Evolutionary conservation across 2,888 invertebrate species (phyloP).

Genomic region (Seladonia tumulorum): DNA sequence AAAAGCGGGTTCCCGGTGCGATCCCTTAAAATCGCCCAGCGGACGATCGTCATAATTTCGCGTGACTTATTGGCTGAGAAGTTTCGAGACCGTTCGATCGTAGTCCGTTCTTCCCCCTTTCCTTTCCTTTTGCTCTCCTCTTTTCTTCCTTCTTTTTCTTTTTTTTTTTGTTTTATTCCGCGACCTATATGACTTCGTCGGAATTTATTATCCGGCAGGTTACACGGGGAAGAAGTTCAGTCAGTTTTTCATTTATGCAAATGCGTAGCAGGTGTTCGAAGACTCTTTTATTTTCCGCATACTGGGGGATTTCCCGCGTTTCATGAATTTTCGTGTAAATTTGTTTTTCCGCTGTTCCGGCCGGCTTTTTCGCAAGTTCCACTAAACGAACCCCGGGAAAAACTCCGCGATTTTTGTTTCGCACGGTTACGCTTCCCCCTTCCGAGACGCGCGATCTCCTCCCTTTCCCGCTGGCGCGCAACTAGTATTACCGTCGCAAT

Average conservation of each 20-base stretch:
- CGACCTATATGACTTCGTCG: slow-evolving; percentile 30
- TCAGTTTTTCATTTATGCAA: slow-evolving; percentile 59
- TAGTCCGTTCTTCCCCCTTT: background rate
- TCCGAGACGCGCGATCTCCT: slow-evolving; percentile 13
- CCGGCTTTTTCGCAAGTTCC: slow-evolving; percentile 34
- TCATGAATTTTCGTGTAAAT: slow-evolving; percentile 56
- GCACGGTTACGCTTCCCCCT: slow-evolving; percentile 9
- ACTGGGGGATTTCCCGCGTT: slow-evolving; percentile 48
- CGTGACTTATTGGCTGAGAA: slow-evolving; percentile 24
- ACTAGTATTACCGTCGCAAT: slow-evolving; percentile 9
- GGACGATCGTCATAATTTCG: slow-evolving; percentile 17
- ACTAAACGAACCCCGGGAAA: slow-evolving; percentile 27
- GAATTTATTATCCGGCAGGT: slow-evolving; percentile 55
- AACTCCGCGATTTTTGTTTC: slow-evolving; percentile 21
- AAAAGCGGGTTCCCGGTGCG: background rate
- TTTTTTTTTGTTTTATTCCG: background rate
- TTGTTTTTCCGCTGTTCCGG: slow-evolving; percentile 29
- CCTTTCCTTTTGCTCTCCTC: background rate
- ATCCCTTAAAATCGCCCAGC: background rate
- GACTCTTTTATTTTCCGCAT: slow-evolving; percentile 55
- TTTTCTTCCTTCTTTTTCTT: background rate
- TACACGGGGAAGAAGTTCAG: slow-evolving; percentile 30
- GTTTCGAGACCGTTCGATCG: slow-evolving; percentile 13
- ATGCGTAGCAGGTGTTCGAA: slow-evolving; percentile 58
- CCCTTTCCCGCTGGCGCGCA: background rate